Evolutionary conservation across 2,888 invertebrate genomes (phyloP).

Genomic region (Gonocerus acuteangulatus): DNA sequence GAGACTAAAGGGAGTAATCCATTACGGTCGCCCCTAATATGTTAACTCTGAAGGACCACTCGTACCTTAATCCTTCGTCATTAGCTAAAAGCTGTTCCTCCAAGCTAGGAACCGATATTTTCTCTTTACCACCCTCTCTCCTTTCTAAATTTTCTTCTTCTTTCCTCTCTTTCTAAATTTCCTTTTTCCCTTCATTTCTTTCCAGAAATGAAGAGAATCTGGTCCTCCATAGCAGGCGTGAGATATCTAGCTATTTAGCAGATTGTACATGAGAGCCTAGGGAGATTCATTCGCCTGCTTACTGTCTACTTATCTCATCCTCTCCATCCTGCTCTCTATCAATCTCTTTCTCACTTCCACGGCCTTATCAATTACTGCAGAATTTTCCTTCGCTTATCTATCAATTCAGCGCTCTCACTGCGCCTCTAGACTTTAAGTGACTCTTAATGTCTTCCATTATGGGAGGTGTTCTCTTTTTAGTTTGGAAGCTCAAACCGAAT

Average conservation of each 20-base stretch:
- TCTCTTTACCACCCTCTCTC: not conserved
- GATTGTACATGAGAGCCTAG: not conserved
- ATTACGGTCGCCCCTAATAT: slow-evolving; percentile 6
- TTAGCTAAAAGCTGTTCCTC: slow-evolving; percentile 16
- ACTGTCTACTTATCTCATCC: not conserved
- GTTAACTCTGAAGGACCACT: not conserved
- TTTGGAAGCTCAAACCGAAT: too few species aligned
- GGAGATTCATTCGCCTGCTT: not conserved
- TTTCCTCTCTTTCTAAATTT: too few species aligned
- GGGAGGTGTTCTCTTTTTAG: too few species aligned
- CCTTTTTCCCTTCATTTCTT: too few species aligned
- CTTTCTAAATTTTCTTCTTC: not conserved
- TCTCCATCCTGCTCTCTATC: not conserved
- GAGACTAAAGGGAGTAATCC: slow-evolving; percentile 5
- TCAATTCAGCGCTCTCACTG: too few species aligned
- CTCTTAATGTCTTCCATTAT: too few species aligned
- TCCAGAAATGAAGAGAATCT: too few species aligned
- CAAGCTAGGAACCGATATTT: not conserved
- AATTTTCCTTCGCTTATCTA: too few species aligned
- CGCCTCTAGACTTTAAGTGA: too few species aligned
- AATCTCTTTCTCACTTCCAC: not conserved
- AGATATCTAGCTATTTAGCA: not conserved
- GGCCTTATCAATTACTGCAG: too few species aligned
- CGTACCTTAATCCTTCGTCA: not conserved
- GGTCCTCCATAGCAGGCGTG: too few species aligned